Evolutionary conservation across 2,888 invertebrate species (phyloP), one percentile per base, ranked within the genome.

Genomic region (Drosophila cyrtoloma): DNA sequence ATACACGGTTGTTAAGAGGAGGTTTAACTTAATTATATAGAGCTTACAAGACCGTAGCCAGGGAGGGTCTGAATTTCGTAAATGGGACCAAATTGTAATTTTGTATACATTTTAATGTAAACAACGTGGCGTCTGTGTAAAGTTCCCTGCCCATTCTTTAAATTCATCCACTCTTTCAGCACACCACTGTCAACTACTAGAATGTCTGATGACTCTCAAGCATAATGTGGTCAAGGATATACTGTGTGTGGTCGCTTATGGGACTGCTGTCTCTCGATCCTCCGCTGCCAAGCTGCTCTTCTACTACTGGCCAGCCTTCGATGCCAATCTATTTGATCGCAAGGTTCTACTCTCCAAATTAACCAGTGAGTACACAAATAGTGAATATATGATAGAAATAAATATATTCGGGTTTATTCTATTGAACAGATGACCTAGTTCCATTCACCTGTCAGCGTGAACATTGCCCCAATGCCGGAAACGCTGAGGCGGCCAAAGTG

Each of bases 301-400:
- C 94, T 98, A 99, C 94, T 99, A 99, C 93, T 99, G 99, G 99
- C 99, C 99, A 6, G 97, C 99, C 5, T 97, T 99, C 91, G 98
- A 99, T 94, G 97, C 98, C 32, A 97, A 97, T 91, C 95, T 98
- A 9, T 97, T 98, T 89, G 99, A 99, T 92, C 95, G 98, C 64
- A 97, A 97, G 91, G 97, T 97, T 4, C 95, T 98, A 67, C 96
- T 98, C 66, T 97, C 97, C 90, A 97, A 97, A 94, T 96, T 98
- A 90, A 96, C 97, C 79, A 97, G 98, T 97, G 92, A 94, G 94
- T 93, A 50, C 16, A 12, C 28, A 19, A 28, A 19, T n/a, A 33
- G n/a, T 30, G 2, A 22, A 50, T 37, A 16, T 10, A 28, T 39
- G 26, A 26, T 22, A 5, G 6, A 55, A 39, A n/a, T 66, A 12